phyloP scores from a whole-genome alignment of 1,140 invertebrate genomes.

The Phocides pigmalion region DNA sequence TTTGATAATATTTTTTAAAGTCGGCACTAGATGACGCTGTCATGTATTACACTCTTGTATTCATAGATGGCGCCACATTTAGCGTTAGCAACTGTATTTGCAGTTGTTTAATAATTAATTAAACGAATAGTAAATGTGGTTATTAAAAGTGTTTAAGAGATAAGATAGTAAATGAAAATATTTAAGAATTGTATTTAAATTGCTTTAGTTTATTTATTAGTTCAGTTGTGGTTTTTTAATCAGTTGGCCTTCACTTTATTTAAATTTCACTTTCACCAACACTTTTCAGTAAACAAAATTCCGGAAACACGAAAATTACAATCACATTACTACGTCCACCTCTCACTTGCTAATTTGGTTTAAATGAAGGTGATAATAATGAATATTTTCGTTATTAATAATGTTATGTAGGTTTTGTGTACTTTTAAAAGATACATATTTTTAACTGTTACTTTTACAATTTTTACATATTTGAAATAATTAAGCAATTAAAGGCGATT shows the following conservation, averaged over 20 bases:
- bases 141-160: background rate
- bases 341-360: constrained; percentile 53
- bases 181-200: no score
- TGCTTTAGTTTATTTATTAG: constrained; percentile 1
- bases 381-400: constrained; percentile 7
- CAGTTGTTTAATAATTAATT: no score
- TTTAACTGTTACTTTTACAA: no score
- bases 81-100: no score
- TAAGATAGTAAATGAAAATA: background rate
- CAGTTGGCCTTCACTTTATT: constrained; percentile 50
- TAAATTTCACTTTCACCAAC: constrained; percentile 63
- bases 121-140: no score
- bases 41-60: background rate
- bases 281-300: constrained; percentile 66
- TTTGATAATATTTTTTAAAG: constrained; percentile 5
- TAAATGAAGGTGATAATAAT: constrained; percentile 58
- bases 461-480: no score
- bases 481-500: no score
- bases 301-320: constrained; percentile 64
- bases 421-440: no score
- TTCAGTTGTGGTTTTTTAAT: constrained; percentile 3
- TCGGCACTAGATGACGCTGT: constrained; percentile 42
- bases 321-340: constrained; percentile 46
- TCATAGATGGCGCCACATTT: constrained; percentile 29
- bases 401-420: background rate